Evolutionary conservation across 2,888 invertebrate genomes (phyloP).

Genomic region (Cheilosia vernalis): DNA sequence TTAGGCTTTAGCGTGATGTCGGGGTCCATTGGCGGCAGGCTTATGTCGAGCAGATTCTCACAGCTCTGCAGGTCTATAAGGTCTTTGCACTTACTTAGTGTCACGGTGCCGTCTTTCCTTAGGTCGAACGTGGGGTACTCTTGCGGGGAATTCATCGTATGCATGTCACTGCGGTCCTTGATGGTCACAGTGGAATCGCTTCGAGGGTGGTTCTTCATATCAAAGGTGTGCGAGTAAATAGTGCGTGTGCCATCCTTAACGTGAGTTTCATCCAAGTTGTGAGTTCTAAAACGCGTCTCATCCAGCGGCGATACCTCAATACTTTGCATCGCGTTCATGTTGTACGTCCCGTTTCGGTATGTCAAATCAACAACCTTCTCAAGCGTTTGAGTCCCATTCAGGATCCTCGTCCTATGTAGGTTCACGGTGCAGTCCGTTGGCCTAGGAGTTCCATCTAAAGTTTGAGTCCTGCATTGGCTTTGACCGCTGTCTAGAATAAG

Average conservation of each 20-base stretch:
- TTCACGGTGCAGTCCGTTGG: slow-evolving; percentile 26
- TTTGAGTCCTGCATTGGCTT: slow-evolving; percentile 73
- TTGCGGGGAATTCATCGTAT: slow-evolving; percentile 25
- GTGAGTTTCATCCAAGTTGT: slow-evolving; percentile 35
- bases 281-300: slow-evolving; percentile 58
- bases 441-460: slow-evolving; percentile 73
- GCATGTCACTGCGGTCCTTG: neutral
- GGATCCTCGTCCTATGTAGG: slow-evolving; percentile 36
- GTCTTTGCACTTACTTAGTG: slow-evolving; percentile 50
- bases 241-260: slow-evolving; percentile 33
- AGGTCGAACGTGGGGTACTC: slow-evolving; percentile 29
- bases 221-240: slow-evolving; percentile 45
- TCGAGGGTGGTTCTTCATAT: slow-evolving; percentile 12
- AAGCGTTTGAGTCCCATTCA: slow-evolving; percentile 59
- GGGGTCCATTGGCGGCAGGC: slow-evolving; percentile 37
- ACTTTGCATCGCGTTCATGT: slow-evolving; percentile 18
- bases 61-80: slow-evolving; percentile 67
- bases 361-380: slow-evolving; percentile 43
- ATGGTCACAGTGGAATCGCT: neutral
- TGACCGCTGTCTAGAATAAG: slow-evolving; percentile 70
- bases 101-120: slow-evolving; percentile 30
- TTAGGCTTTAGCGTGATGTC: slow-evolving; percentile 50
- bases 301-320: slow-evolving; percentile 43
- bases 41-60: slow-evolving; percentile 73
- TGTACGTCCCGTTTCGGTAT: slow-evolving; percentile 36